Percentiles rank a stretch among this genome's conserved stretches.
Conservation (phyloP, 2,888 invertebrate genomes). For the Dolichomitus sp. region DNA sequence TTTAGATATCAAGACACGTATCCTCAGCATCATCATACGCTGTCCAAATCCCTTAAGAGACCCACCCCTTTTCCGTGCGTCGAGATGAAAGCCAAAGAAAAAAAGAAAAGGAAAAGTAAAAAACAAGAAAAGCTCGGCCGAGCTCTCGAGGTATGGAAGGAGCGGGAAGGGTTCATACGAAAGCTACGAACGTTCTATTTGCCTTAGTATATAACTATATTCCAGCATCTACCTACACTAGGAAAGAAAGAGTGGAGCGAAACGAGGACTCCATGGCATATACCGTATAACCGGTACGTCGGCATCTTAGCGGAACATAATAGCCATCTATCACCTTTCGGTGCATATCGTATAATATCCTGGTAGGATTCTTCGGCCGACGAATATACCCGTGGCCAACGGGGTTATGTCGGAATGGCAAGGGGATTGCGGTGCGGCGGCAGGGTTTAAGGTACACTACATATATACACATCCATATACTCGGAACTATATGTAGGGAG, state of each 20-base stretch:
- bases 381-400: conserved; percentile 57
- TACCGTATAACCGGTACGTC: conserved; percentile 63
- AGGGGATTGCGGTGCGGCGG: conserved; percentile 57
- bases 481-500: conserved; percentile 49
- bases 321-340: conserved; percentile 82
- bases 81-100: conserved; percentile 7
- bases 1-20: conserved; percentile 20
- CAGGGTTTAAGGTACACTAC: conserved; percentile 51
- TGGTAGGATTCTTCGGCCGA: conserved; percentile 77
- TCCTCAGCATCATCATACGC: conserved; percentile 13
- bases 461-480: conserved; percentile 62
- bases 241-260: conserved; percentile 17
- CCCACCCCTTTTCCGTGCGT: conserved; percentile 18
- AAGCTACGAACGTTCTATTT: conserved; percentile 32
- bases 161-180: conserved; percentile 19
- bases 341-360: conserved; percentile 83
- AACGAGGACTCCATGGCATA: conserved; percentile 29
- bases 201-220: conserved; percentile 30
- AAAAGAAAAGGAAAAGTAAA: background rate
- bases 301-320: conserved; percentile 81
- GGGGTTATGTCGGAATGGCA: conserved; percentile 54
- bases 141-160: conserved; percentile 6
- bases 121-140: conserved; percentile 21
- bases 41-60: conserved; percentile 40
- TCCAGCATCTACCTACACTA: conserved; percentile 6